Evolutionary conservation across 92 coral and sea anemone species (phyloP), one percentile per base, ranked within the genome.

Genomic region (Paragorgia papillata): DNA sequence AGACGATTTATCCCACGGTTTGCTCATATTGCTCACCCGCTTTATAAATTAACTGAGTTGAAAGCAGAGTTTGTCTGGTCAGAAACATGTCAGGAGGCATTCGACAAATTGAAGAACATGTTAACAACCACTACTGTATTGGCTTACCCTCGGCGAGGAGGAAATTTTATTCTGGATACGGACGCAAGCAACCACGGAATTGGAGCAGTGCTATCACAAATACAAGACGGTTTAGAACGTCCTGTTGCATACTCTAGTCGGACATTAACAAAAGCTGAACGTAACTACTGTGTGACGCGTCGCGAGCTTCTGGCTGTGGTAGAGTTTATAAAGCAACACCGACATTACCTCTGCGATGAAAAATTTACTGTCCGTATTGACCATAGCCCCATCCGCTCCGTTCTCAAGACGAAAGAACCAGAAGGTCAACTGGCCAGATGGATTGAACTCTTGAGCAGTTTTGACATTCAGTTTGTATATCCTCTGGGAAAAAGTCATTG

Each of bases 341-440:
- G 57, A 13, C 82, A 66, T 46, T 66, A 81, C 62, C 76, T 86
- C 12, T 74, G 63, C 18, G 76, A 62, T 1, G 0, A 70, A n/a
- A 71, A 64, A 66, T 79, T 89, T 65, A 55, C 60, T 34, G 58
- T 83, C 9, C 58, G 82, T 27, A 83, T 88, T 28, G 94, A 86
- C 80, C 94, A 80, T 39, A 76, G 88, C n/a, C 82, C 90, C 9
- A 65, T 82, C 1, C 21, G 31, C 25, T 86, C 82, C 21, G 69
- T 86, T 9, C 66, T 86, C 13, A 80, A 80, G 58, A 76, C 50
- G 6, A 79, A 79, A 20, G 87, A 85, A 25, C 89, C 89, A 1
- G 92, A 85, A 79, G 85, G 88, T 57, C 88, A 86, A 68, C 63
- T 80, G 8, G 87, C 87, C 1, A 57, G 87, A 54, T 88, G 85